Percentiles rank a stretch among this genome's conserved stretches.
phyloP scores from a whole-genome alignment of 2,797 vertebrate genomes.

The Crocodylus rhombifer region DNA sequence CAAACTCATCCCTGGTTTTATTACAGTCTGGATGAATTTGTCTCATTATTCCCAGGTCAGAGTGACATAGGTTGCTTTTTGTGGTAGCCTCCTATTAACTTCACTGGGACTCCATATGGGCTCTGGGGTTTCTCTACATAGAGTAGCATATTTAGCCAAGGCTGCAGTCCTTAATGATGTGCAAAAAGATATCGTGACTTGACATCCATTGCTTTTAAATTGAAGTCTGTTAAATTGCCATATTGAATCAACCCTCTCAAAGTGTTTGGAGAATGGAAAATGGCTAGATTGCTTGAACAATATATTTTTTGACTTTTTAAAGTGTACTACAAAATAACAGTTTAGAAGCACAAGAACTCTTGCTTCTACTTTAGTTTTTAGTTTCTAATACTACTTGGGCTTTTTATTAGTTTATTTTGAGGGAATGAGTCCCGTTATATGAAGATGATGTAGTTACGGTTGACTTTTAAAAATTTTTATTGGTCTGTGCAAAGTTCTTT shows the following conservation, averaged over 20 bases:
- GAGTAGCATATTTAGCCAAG: background rate
- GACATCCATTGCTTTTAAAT: background rate
- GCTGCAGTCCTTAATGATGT: background rate
- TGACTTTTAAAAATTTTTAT: background rate
- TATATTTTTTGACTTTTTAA: background rate
- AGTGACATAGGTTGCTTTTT: background rate
- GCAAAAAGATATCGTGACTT: fast-evolving
- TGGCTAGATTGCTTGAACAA: background rate
- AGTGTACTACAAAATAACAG: background rate
- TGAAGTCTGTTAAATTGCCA: background rate
- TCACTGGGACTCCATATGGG: fast-evolving
- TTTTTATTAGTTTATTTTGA: background rate
- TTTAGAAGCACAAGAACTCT: background rate
- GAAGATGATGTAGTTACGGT: background rate
- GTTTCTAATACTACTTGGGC: background rate
- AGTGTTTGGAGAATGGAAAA: background rate
- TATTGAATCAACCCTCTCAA: background rate
- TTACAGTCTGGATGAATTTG: fast-evolving
- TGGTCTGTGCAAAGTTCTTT: background rate
- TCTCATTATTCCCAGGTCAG: background rate
- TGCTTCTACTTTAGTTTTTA: background rate
- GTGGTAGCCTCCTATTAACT: background rate
- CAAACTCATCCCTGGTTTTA: fast-evolving
- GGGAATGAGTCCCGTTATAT: background rate
- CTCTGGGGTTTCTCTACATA: fast-evolving